Evolutionary conservation across 2,888 invertebrate species (phyloP).

Genomic region (Drosophila subsilvestris): DNA sequence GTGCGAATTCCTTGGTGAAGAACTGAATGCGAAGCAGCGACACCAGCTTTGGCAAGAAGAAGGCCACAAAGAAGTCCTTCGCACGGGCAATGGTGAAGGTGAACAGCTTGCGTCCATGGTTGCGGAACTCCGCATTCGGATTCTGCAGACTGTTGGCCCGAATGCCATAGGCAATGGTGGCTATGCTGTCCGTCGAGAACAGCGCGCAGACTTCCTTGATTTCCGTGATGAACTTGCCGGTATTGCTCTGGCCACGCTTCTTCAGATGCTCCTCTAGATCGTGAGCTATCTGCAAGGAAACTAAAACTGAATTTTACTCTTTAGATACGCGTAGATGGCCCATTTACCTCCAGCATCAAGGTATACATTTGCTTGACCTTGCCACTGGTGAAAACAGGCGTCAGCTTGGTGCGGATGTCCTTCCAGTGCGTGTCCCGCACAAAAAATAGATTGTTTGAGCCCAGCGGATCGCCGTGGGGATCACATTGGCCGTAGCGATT

Average conservation of each 20-base stretch:
- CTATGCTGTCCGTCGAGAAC: slow-evolving; percentile 82
- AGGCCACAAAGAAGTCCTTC: slow-evolving; percentile 74
- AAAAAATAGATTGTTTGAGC: slow-evolving; percentile 84
- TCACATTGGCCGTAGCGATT: slow-evolving; percentile 76
- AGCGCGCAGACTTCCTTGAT: slow-evolving; percentile 76
- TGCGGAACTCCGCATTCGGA: slow-evolving; percentile 79
- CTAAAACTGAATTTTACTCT: no score
- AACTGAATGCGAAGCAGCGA: slow-evolving; percentile 70
- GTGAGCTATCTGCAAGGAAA: slow-evolving; percentile 62
- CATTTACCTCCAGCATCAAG: slow-evolving; percentile 76
- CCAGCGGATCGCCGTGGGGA: slow-evolving; percentile 82
- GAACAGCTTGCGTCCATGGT: slow-evolving; percentile 69
- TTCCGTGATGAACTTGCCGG: slow-evolving; percentile 62
- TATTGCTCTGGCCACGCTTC: slow-evolving; percentile 15
- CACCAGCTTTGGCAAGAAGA: slow-evolving; percentile 81
- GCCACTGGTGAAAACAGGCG: slow-evolving; percentile 84
- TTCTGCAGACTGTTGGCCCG: slow-evolving; percentile 79
- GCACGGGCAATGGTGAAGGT: slow-evolving; percentile 61
- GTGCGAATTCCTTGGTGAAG: slow-evolving; percentile 70
- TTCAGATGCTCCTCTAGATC: slow-evolving; percentile 71
- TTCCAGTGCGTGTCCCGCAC: slow-evolving; percentile 84
- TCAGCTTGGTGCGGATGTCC: slow-evolving; percentile 82
- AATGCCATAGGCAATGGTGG: slow-evolving; percentile 81
- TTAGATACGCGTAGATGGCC: neutral
- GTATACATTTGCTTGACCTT: slow-evolving; percentile 83